Evolutionary conservation across 2,888 invertebrate species (phyloP).

Genomic region (Hirudinaria manillensis): DNA sequence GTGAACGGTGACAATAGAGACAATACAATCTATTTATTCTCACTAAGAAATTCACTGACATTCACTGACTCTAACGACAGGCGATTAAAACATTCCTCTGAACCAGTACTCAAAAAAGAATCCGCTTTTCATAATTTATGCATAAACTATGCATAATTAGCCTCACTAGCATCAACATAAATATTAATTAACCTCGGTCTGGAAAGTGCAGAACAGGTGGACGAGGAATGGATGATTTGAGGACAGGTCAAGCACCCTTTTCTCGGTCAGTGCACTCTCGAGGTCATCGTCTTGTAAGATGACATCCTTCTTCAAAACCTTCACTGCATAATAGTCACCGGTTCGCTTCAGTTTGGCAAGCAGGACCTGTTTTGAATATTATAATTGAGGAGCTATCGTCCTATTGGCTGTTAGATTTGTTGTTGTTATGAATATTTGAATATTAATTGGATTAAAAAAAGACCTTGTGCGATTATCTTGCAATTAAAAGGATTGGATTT

Average conservation of each 20-base stretch:
- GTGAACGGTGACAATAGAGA: not conserved
- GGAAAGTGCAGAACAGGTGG: constrained; percentile 94
- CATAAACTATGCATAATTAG: constrained; percentile 3
- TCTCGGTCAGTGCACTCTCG: constrained; percentile 92
- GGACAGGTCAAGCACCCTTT: constrained; percentile 88
- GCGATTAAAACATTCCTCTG: too few species aligned
- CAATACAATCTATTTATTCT: too few species aligned
- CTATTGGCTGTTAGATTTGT: not conserved
- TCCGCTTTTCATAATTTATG: too few species aligned
- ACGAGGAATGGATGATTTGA: constrained; percentile 95
- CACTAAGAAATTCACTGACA: too few species aligned
- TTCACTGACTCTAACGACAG: too few species aligned
- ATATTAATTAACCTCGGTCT: constrained; percentile 75
- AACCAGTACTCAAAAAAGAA: too few species aligned
- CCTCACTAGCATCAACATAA: not conserved
- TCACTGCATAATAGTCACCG: constrained; percentile 86
- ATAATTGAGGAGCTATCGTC: not conserved
- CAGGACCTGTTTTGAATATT: constrained; percentile 66
- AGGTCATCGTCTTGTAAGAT: constrained; percentile 98
- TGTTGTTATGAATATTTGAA: not conserved
- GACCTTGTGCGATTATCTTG: not conserved
- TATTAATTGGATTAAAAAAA: not conserved
- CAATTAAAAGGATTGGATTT: too few species aligned
- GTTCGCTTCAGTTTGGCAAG: constrained; percentile 80
- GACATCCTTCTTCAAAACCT: constrained; percentile 95